Percentiles rank a stretch among this genome's conserved stretches.
Conservation (phyloP, 2,113 vertebrate species). For the Indicator indicator region DNA sequence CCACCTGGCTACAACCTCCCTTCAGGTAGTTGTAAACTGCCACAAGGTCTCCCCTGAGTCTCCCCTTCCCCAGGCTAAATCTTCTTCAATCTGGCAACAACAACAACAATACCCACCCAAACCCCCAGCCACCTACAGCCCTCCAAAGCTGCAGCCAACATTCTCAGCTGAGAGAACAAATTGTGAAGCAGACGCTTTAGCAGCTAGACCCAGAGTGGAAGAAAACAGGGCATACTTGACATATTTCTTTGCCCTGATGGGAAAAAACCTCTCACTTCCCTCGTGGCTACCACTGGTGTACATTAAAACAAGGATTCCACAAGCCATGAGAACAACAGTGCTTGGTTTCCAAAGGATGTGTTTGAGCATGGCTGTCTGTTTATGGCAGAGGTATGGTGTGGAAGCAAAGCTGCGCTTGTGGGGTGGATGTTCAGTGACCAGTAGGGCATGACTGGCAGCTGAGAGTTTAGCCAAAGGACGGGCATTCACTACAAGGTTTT, state of each 20-base stretch:
- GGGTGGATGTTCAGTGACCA: not conserved
- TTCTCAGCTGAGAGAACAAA: not conserved
- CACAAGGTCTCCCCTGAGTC: no score
- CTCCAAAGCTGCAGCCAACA: not conserved
- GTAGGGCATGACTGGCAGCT: not conserved
- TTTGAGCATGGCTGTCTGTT: not conserved
- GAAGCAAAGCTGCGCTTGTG: not conserved
- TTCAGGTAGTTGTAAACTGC: no score
- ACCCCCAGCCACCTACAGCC: not conserved
- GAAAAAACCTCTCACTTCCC: constrained; percentile 33
- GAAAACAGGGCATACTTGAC: constrained; percentile 22
- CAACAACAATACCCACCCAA: not conserved
- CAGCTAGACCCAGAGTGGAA: not conserved
- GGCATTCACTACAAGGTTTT: not conserved
- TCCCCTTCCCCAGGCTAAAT: no score
- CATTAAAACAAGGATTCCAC: constrained; percentile 38
- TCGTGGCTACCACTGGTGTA: not conserved
- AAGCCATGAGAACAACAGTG: not conserved
- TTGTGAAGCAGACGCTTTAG: not conserved
- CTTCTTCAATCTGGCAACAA: not conserved
- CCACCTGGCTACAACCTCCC: no score
- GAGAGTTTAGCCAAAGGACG: not conserved
- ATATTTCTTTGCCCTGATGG: constrained; percentile 13
- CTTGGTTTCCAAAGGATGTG: constrained; percentile 15
- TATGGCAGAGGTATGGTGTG: not conserved